These are phyloP conservation scores for Lophochroa leadbeateri DNA, from an alignment of 2,113 vertebrate genomes.

Conservation along the genomic window DNA sequence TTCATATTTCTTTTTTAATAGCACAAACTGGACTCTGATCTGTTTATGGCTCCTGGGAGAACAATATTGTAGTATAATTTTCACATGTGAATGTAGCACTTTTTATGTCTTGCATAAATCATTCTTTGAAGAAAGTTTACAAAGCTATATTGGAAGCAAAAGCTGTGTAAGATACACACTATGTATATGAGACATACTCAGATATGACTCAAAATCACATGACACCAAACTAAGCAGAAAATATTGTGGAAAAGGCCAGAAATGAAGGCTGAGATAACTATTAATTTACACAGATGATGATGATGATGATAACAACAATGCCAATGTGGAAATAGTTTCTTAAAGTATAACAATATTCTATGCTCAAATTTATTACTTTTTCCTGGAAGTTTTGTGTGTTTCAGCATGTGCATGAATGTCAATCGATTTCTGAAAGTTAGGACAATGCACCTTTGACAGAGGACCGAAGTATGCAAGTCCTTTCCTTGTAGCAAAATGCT, in stretches of 20 bases:
- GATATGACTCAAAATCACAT: not conserved
- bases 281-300: not conserved
- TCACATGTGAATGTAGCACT: slow-evolving; percentile 50
- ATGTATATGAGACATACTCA: not conserved
- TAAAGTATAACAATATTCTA: not conserved
- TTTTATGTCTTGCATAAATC: slow-evolving; percentile 56
- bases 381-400: not conserved
- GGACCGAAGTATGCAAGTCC: not conserved
- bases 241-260: not conserved
- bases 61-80: slow-evolving; percentile 56
- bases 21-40: slow-evolving; percentile 61
- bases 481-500: not conserved
- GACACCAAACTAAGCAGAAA: not conserved
- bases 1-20: slow-evolving; percentile 67
- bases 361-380: not conserved
- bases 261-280: not conserved
- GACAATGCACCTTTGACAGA: not conserved
- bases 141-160: not conserved
- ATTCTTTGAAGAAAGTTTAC: slow-evolving; percentile 52
- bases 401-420: not conserved
- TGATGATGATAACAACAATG: not conserved
- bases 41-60: slow-evolving; percentile 69
- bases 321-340: not conserved
- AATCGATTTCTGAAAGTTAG: not conserved
- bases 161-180: not conserved